A percentile compares a stretch with the other conserved stretches of the same genome.
These are phyloP conservation scores for Antechinus flavipes DNA, from an alignment of 2,113 vertebrate genomes.

Conservation along the genomic window DNA sequence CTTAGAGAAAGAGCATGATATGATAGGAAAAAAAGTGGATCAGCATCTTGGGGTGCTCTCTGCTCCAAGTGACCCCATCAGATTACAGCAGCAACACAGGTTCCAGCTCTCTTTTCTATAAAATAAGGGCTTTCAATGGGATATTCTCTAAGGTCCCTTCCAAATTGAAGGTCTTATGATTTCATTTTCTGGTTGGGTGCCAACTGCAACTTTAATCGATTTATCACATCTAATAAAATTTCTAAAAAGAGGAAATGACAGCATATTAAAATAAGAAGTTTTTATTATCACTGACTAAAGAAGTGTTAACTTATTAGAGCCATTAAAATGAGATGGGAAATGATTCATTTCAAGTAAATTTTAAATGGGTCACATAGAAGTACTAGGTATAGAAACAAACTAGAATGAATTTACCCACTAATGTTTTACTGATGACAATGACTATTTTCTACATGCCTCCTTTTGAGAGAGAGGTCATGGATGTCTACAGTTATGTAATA, in stretches of 20 bases:
- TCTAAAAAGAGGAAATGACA: slow-evolving; percentile 25
- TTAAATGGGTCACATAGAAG: neutral
- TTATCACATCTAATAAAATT: neutral
- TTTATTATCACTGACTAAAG: neutral
- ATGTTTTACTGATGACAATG: neutral
- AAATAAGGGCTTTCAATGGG: neutral
- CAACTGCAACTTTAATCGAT: neutral
- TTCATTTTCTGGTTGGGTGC: neutral
- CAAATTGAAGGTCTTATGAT: neutral
- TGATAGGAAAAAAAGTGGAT: neutral
- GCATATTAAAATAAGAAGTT: neutral
- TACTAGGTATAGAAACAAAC: neutral
- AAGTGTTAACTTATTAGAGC: neutral
- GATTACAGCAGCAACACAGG: neutral
- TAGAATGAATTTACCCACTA: neutral
- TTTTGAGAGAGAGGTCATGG: neutral
- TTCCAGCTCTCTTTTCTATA: slow-evolving; percentile 7
- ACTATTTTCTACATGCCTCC: neutral
- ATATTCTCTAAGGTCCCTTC: neutral
- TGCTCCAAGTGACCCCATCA: neutral
- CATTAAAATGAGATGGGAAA: slow-evolving; percentile 15
- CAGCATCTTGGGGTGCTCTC: neutral
- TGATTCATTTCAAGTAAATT: neutral
- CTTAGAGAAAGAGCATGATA: neutral
- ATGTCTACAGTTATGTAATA: neutral